Evolutionary conservation across 2,797 vertebrate genomes (phyloP).

Genomic region (Enteromius paludinosus): DNA sequence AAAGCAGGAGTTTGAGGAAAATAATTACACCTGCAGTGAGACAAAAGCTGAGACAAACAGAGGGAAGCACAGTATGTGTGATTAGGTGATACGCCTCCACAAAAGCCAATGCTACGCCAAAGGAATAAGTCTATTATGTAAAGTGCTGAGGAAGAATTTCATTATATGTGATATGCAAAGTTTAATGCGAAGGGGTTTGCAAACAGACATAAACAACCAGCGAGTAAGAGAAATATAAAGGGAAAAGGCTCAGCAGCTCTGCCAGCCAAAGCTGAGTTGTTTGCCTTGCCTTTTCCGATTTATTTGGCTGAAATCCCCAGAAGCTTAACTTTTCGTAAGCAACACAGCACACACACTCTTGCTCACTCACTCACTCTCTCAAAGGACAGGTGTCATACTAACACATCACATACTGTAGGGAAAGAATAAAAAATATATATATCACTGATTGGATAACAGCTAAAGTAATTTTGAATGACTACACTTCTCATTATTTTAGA

Average conservation of each 20-base stretch:
- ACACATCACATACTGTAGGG: slow-evolving; percentile 58
- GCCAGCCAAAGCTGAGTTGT: slow-evolving; percentile 50
- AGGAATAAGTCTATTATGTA: slow-evolving; percentile 18
- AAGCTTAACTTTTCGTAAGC: slow-evolving; percentile 67
- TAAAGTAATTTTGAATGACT: slow-evolving; percentile 1
- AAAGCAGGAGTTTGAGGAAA: slow-evolving; percentile 58
- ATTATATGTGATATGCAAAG: slow-evolving; percentile 39
- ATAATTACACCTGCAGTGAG: slow-evolving; percentile 58
- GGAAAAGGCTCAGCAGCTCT: slow-evolving; percentile 60
- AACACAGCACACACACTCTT: slow-evolving; percentile 54
- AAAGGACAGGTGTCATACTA: slow-evolving; percentile 61
- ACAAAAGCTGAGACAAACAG: slow-evolving; percentile 41
- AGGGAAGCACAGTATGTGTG: slow-evolving; percentile 57
- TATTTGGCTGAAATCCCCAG: slow-evolving; percentile 69
- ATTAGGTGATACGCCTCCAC: slow-evolving; percentile 57
- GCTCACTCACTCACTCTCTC: slow-evolving; percentile 61
- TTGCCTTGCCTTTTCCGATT: slow-evolving; percentile 59
- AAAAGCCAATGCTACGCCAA: slow-evolving; percentile 1
- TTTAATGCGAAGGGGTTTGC: slow-evolving; percentile 36
- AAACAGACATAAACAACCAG: slow-evolving; percentile 39
- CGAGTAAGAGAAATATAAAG: slow-evolving; percentile 31
- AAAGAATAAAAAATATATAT: slow-evolving; percentile 6
- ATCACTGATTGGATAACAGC: slow-evolving; percentile 5
- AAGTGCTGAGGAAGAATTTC: slow-evolving; percentile 23
- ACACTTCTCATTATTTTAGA: slow-evolving; percentile 20